phyloP scores from a whole-genome alignment of 2,888 invertebrate species.

The Acrobasis consociella region DNA sequence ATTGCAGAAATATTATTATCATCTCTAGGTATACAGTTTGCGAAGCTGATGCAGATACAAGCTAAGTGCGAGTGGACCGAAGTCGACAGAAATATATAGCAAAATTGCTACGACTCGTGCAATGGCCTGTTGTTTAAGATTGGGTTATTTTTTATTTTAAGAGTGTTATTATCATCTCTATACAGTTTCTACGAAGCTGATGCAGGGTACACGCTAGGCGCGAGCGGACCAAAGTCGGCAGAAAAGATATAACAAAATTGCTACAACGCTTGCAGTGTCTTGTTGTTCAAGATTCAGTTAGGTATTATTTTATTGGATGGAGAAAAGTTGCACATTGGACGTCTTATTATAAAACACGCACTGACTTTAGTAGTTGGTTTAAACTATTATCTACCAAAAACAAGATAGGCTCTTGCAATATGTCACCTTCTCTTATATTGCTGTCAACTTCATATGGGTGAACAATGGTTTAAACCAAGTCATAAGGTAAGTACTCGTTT shows the following conservation, averaged over 20 bases:
- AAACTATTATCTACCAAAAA: no score
- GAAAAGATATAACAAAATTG: conserved; percentile 73
- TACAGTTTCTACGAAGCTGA: conserved; percentile 61
- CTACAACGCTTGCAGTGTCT: conserved; percentile 42
- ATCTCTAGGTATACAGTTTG: conserved; percentile 55
- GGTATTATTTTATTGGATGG: conserved; percentile 23
- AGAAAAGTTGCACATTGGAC: background rate
- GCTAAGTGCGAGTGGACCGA: conserved; percentile 69
- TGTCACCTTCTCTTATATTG: no score
- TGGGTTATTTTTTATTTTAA: conserved; percentile 36
- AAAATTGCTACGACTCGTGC: conserved; percentile 47
- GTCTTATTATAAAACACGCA: no score
- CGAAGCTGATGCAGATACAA: conserved; percentile 73
- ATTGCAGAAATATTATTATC: conserved; percentile 29
- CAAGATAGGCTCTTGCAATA: no score
- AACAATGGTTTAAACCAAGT: no score
- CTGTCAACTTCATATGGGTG: no score
- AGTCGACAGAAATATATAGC: conserved; percentile 79
- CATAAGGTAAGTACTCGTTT: no score
- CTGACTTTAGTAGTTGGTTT: no score
- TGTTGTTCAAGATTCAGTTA: conserved; percentile 36
- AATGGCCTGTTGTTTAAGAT: conserved; percentile 34
- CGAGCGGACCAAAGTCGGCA: conserved; percentile 76
- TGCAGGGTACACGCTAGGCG: conserved; percentile 71
- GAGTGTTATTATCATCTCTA: conserved; percentile 50